Conservation (phyloP, 1,140 invertebrate species). For the Aphis craccivora region DNA sequence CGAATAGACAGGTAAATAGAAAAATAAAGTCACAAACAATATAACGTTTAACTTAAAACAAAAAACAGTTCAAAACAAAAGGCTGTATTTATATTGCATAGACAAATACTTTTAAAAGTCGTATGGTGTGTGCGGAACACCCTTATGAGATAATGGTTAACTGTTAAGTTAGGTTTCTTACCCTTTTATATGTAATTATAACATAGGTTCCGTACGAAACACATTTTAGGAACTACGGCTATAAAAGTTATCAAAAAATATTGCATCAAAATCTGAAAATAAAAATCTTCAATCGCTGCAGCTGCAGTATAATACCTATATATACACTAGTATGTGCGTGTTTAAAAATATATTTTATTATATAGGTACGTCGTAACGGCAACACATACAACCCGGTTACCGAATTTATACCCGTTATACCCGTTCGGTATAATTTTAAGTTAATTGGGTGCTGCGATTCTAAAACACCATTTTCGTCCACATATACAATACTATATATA, state of each 20-base stretch:
- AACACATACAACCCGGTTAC: neutral
- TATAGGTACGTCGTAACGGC: neutral
- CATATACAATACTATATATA: too few relatives aligned
- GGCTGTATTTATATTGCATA: neutral
- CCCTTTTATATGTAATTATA: neutral
- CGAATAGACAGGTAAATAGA: neutral
- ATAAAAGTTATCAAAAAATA: neutral
- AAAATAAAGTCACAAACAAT: neutral
- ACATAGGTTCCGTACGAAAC: neutral
- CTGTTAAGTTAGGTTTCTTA: neutral
- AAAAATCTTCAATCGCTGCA: neutral
- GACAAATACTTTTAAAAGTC: neutral
- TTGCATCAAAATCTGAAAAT: neutral
- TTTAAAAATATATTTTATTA: neutral
- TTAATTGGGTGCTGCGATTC: neutral
- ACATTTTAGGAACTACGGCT: neutral
- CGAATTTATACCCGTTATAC: too few relatives aligned
- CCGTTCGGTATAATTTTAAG: neutral
- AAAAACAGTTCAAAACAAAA: neutral
- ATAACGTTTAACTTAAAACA: neutral
- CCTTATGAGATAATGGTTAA: neutral
- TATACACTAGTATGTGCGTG: neutral
- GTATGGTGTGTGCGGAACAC: neutral
- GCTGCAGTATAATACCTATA: neutral
- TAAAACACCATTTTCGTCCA: neutral